Evolutionary conservation across 2,113 vertebrate species (phyloP).

Genomic region (Plestiodon gilberti): DNA sequence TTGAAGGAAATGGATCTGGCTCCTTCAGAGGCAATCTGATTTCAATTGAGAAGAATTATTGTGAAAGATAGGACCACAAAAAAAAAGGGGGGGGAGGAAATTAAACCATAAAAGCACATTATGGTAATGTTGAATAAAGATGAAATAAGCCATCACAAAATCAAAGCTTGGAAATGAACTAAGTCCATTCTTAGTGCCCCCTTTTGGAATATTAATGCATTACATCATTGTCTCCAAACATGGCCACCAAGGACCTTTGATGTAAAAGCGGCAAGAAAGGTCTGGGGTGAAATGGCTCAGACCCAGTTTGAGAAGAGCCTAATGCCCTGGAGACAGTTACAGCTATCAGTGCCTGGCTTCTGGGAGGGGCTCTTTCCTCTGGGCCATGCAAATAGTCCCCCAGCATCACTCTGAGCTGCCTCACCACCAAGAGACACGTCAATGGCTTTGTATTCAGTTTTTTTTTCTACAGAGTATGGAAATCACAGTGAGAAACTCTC

Average conservation of each 20-base stretch:
- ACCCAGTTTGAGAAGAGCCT: too few species aligned
- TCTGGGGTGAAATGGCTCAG: too few species aligned
- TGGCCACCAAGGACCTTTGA: neutral
- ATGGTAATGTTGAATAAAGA: slow-evolving; percentile 72
- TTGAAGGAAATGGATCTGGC: slow-evolving; percentile 70
- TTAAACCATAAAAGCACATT: slow-evolving; percentile 83
- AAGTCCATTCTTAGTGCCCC: slow-evolving; percentile 31
- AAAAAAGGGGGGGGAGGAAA: slow-evolving; percentile 72
- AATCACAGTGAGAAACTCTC: neutral
- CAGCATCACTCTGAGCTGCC: too few species aligned
- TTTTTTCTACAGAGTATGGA: too few species aligned
- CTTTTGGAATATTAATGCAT: neutral
- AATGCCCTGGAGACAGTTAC: too few species aligned
- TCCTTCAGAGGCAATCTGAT: slow-evolving; percentile 78
- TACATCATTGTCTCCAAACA: neutral
- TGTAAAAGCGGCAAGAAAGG: too few species aligned
- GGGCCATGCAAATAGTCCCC: too few species aligned
- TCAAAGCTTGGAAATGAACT: slow-evolving; percentile 56
- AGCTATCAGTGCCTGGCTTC: too few species aligned
- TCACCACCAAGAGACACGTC: too few species aligned
- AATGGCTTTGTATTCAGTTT: too few species aligned
- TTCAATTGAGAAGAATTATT: slow-evolving; percentile 78
- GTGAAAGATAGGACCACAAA: slow-evolving; percentile 72
- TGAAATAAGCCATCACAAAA: slow-evolving; percentile 68
- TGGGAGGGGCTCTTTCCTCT: too few species aligned